Evolutionary conservation across 2,797 vertebrate genomes (phyloP), one percentile per base, ranked within the genome.

Genomic region (Sebastes wilsoni): DNA sequence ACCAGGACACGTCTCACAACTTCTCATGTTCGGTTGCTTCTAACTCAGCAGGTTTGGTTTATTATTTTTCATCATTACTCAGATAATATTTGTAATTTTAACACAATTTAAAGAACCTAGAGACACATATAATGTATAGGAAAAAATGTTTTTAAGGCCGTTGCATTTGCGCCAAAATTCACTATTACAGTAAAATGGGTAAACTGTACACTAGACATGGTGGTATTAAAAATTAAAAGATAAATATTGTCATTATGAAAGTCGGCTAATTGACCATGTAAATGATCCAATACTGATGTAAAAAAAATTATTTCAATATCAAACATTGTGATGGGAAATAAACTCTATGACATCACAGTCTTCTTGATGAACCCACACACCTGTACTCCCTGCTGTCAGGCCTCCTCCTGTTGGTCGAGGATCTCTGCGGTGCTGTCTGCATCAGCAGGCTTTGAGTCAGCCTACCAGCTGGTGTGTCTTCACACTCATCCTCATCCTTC

Each of bases 361-460:
- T 49, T 23, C 20, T 36, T 60, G 5, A 25, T 28, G 20, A 38
- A 22, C 28, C 77, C 62, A 87, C 87, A 85, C 92, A 99, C 98
- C 97, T 98, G 96, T 95, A 96, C 93, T 99, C 97, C 88, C 96
- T 95, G 78, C 94, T 95, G 86, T 97, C 97, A 49, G 93, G 96
- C 93, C 93, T 94, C 81, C 96, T 96, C 90, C 97, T 94, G 77
- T 86, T 93, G 0, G 94, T 73, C 3, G 94, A 71, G 10, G 95
- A 88, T 1, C 97, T 96, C 34, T 97, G 97, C 0, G 96, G 89
- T 1, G 94, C 95, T 0, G 97, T 96, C 91, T 98, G 97, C 96
- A 97, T 95, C 9, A 98, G 95, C 90, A 99, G 96, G 94, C 97
- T 97, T 87, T 97, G 97, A 1, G 97, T 97, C 80, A 98, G 94